A percentile compares a stretch with the other conserved stretches of the same genome.
Evolutionary conservation across 1,140 invertebrate genomes (phyloP).

Genomic region (Orchestia grillus): DNA sequence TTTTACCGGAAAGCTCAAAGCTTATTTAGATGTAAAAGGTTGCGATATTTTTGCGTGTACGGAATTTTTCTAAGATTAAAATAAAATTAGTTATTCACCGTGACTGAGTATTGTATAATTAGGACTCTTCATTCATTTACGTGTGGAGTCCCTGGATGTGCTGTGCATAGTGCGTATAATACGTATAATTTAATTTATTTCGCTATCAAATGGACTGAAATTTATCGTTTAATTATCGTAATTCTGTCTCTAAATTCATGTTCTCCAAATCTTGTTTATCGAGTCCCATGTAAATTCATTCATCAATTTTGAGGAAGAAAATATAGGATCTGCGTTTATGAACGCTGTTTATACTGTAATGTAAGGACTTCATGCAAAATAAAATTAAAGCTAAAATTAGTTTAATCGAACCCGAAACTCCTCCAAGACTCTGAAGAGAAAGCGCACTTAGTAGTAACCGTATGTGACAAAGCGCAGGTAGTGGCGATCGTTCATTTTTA

Average conservation of each 20-base stretch:
- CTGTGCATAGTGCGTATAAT: not conserved
- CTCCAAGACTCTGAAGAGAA: not conserved
- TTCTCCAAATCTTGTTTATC: not conserved
- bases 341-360: not conserved
- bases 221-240: too few relatives aligned
- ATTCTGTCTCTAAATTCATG: too few relatives aligned
- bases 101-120: not conserved
- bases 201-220: too few relatives aligned
- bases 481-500: not conserved
- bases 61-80: too few relatives aligned
- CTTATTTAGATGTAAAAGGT: too few relatives aligned
- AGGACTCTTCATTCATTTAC: not conserved
- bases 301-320: not conserved
- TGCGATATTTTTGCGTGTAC: too few relatives aligned
- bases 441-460: not conserved
- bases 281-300: not conserved
- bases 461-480: not conserved
- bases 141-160: not conserved
- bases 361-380: not conserved
- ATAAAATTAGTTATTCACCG: too few relatives aligned
- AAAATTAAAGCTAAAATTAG: not conserved
- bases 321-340: not conserved
- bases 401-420: not conserved
- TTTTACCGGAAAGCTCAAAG: too few relatives aligned
- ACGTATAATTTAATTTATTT: too few relatives aligned